Evolutionary conservation across 1,140 invertebrate species (phyloP), one percentile per base, ranked within the genome.

Genomic region (Popillia japonica): DNA sequence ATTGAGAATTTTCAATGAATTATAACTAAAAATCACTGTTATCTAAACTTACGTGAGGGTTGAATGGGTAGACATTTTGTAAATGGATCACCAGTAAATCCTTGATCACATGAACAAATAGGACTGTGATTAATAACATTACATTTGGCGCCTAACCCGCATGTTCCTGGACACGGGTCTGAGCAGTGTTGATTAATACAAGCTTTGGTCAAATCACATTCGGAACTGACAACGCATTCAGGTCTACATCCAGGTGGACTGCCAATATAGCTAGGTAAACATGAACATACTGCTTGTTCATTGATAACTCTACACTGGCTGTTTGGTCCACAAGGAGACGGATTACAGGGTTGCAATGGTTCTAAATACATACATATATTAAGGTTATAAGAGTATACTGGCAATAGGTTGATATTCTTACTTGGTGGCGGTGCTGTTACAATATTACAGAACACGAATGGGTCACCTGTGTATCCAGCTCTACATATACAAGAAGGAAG

Each of bases 161-260:
- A 94, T 1, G 92, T 89, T 2, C 90, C 90, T 14, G 87, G 85
- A 81, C 93, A 94, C 14, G 93, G 93, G 84, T 94, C 90, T 80
- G 86, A 87, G 83, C 93, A 94, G 86, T 93, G 93, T 79, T 92
- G 88, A 83, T 91, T 91, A 0, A 92, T 87, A 82, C 93, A 94
- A 0, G 92, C 92, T 79, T 90, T 87, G 14, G 89, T 88, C 40
- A 88, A 85, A 4, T 89, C 79, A 83, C 92, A 93, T 84, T 94
- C 92, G 40, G 90, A 88, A 80, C 89, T 93, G 79, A 87, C 86
- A 6, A 88, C 86, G 77, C 90, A 91, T 79, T 91, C 89, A 0
- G 90, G 90, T 40, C 88, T 86, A 85, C 89, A 93, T 68, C 88
- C 86, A 44, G 89, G 86, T 10, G 93, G 90, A 83, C 90, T 90